Evolutionary conservation across 2,113 vertebrate genomes (phyloP), one percentile per base, ranked within the genome.

Genomic region (Antidorcas marsupialis): DNA sequence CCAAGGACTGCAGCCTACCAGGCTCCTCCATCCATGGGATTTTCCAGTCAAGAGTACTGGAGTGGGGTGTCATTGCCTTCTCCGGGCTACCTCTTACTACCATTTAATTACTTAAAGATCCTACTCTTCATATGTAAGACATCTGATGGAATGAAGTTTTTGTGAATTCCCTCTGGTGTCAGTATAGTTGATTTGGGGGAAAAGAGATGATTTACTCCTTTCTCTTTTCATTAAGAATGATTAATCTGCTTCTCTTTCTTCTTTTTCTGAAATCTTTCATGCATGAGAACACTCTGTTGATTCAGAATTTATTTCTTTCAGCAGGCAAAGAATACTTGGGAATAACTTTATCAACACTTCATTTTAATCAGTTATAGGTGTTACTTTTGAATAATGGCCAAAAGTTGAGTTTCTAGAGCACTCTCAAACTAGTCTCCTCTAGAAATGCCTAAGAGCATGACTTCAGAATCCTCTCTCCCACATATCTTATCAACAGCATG

Each of bases 381-480:
- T 81, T 97, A 92, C 60, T 89, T 78, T 92, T 94, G 57, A 95
- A 91, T 91, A 93, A 91, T 79, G 45, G 43, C 64, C 94, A 67
- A 91, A 89, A 94, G 87, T 88, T 94, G 84, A 71, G 43, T 96
- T 92, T 95, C 91, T 59, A 53, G 60, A 96, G 88, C 67, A 85
- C 19, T 92, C 33, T 60, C 43, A 94, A 33, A 55, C 62, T 59
- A 90, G 36, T 78, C 50, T 82, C 89, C 62, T 83, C 33, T 10
- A 55, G 45, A 91, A 93, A 17, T 76, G 45, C 74, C 28, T 84
- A 30, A 55, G 7, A 81, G 13, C 74, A 10, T 71, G n/a, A n/a
- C 91, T 97, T 64, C 15, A 60, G 30, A 95, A 36, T 87, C 0
- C 0, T 47, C n/a, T 95, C 19, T 89, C 55, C 52, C 45, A 79